Conservation (phyloP, 2,797 vertebrate genomes). For the Erethizon dorsatum region DNA sequence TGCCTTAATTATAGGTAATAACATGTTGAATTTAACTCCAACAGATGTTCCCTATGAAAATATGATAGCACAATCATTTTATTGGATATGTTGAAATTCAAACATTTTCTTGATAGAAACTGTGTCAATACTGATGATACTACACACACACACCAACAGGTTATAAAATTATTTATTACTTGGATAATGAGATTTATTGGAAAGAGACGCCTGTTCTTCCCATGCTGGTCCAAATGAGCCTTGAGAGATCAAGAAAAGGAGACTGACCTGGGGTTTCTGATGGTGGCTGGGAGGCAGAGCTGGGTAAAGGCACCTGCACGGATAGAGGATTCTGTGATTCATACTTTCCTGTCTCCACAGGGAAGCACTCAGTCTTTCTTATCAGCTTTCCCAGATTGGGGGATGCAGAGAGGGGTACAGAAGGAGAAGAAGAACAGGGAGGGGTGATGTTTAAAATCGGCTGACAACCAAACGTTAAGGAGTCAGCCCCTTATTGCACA, state of each 20-base stretch:
- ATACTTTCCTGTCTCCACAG: neutral
- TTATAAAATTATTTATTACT: neutral
- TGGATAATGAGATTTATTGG: neutral
- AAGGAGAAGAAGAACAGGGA: neutral
- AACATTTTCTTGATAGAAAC: conserved; percentile 62
- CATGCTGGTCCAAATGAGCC: neutral
- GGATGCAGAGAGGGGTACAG: neutral
- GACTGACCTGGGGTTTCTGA: neutral
- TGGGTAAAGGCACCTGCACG: neutral
- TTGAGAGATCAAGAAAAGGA: neutral
- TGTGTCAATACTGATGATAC: neutral
- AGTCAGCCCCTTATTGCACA: neutral
- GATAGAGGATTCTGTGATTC: neutral
- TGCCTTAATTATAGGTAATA: conserved; percentile 81
- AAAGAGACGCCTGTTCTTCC: neutral
- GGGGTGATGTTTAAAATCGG: neutral
- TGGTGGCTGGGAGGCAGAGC: too few relatives aligned
- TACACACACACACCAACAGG: neutral
- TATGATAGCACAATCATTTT: conserved; percentile 72
- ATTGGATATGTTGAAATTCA: conserved; percentile 79
- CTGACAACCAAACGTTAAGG: neutral
- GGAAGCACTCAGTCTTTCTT: neutral
- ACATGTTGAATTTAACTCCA: conserved; percentile 83
- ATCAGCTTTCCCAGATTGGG: neutral
- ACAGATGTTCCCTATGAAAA: conserved; percentile 84